Conservation (phyloP, 2,113 vertebrate species). For the Hyaena hyaena region DNA sequence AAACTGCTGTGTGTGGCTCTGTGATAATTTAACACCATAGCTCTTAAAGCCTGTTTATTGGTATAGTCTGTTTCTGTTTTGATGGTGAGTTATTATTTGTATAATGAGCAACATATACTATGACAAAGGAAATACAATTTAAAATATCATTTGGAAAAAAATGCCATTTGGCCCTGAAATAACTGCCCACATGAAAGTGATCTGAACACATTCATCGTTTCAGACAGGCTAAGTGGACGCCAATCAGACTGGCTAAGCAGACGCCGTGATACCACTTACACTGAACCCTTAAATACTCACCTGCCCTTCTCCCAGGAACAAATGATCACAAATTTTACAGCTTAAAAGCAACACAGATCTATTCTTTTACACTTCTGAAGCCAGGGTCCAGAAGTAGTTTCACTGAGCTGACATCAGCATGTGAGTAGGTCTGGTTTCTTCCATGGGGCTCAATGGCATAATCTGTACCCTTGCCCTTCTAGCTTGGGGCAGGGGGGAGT, state of each 20-base stretch:
- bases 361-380: not conserved
- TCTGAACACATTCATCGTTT: not conserved
- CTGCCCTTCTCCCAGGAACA: not conserved
- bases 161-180: not conserved
- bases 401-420: not conserved
- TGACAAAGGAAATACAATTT: not conserved
- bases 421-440: not conserved
- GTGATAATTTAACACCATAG: not conserved
- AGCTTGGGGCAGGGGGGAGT: not conserved
- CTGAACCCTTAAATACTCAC: not conserved
- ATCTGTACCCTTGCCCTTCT: not conserved
- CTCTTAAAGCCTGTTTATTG: not conserved
- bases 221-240: too few relatives aligned
- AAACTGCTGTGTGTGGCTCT: not conserved
- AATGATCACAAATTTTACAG: not conserved
- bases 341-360: not conserved
- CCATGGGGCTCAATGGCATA: not conserved
- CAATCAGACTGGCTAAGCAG: not conserved
- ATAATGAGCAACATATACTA: not conserved
- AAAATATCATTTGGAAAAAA: conserved; percentile 20
- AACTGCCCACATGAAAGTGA: not conserved
- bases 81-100: not conserved
- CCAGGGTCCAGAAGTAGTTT: not conserved
- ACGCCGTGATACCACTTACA: not conserved
- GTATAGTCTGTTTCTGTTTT: not conserved